Conservation (phyloP, 2,113 vertebrate genomes). For the Fulmarus glacialis region DNA sequence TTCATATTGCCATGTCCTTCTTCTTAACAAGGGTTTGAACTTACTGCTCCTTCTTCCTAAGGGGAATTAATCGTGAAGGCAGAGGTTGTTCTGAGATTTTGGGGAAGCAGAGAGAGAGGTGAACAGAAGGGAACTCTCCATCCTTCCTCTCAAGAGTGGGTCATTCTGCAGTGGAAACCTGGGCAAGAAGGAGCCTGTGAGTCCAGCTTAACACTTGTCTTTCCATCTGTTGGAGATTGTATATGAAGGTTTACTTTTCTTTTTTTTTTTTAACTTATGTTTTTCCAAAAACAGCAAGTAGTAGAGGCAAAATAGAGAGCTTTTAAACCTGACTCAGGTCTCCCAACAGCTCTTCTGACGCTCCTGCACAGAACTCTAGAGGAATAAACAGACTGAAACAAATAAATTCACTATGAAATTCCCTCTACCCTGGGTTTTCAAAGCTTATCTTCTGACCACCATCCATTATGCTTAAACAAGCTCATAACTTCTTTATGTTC, state of each 20-base stretch:
- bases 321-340: not conserved
- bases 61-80: not conserved
- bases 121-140: not conserved
- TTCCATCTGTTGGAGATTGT: not conserved
- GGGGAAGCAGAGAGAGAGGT: not conserved
- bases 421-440: not conserved
- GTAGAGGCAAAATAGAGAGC: not conserved
- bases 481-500: constrained; percentile 19
- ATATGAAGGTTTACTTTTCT: not conserved
- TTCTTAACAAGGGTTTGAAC: not conserved
- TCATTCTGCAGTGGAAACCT: not conserved
- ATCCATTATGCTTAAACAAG: constrained; percentile 37
- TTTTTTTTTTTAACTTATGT: not conserved
- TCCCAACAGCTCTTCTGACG: not conserved
- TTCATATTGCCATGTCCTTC: not conserved
- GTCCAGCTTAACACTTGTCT: not conserved
- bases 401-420: not conserved
- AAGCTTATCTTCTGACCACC: not conserved
- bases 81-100: not conserved
- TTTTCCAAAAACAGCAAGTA: not conserved
- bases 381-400: not conserved
- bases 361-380: not conserved
- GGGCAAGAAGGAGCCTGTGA: not conserved
- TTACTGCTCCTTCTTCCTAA: not conserved
- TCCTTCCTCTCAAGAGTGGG: not conserved